Conservation (phyloP, 2,113 vertebrate species). For the Camelus dromedarius region DNA sequence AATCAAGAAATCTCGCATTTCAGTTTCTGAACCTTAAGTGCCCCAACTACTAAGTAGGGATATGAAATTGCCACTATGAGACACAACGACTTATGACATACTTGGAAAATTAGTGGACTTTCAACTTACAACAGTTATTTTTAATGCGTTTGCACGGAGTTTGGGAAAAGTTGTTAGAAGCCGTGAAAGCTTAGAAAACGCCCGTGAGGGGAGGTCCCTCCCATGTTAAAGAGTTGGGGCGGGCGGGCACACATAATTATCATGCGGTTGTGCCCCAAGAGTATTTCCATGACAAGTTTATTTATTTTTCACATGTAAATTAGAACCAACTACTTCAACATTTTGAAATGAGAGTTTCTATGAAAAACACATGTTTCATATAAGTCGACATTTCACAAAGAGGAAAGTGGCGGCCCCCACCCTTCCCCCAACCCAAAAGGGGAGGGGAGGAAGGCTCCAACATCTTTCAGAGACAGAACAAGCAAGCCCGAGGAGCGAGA, state of each 20-base stretch:
- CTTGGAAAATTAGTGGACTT: slow-evolving; percentile 20
- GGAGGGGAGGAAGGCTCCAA: background rate
- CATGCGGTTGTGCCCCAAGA: slow-evolving; percentile 39
- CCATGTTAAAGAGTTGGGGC: background rate
- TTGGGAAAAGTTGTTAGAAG: background rate
- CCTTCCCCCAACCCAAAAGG: background rate
- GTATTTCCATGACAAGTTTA: slow-evolving; percentile 40
- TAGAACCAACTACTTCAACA: slow-evolving; percentile 67
- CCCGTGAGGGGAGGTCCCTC: background rate
- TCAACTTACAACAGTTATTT: background rate
- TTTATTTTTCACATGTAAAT: slow-evolving; percentile 69
- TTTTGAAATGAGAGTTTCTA: slow-evolving; percentile 59
- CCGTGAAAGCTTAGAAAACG: background rate
- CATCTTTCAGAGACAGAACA: slow-evolving; percentile 34
- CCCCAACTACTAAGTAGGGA: background rate
- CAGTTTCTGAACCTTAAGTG: background rate
- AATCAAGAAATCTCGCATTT: background rate
- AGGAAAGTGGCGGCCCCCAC: background rate
- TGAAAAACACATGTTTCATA: slow-evolving; percentile 73
- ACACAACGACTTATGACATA: background rate
- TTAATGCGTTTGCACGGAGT: slow-evolving; percentile 10
- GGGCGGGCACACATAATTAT: background rate
- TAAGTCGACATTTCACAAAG: slow-evolving; percentile 67
- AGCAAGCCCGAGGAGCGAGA: background rate
- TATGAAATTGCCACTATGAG: background rate